These are phyloP conservation scores for Lophotriccus pileatus DNA, from an alignment of 2,797 vertebrate species.

Conservation along the genomic window DNA sequence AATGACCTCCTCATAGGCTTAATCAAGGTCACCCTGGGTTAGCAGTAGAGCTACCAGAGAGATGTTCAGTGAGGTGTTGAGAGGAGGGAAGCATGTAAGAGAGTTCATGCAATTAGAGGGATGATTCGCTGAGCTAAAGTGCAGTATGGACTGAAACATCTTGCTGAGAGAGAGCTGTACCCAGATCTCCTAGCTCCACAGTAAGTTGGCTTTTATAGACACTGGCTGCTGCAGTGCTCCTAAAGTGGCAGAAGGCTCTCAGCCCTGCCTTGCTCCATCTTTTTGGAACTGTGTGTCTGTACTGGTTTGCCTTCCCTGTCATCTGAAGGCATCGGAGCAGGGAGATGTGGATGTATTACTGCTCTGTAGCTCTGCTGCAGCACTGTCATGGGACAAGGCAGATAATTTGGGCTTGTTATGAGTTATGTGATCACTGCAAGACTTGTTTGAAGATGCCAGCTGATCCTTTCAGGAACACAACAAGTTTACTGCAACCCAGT, in stretches of 20 bases:
- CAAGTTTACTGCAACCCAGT: not conserved
- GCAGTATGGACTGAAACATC: not conserved
- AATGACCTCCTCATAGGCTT: not conserved
- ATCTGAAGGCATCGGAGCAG: accelerated
- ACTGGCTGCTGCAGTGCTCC: not conserved
- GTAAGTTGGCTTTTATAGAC: not conserved
- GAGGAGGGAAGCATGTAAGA: not conserved
- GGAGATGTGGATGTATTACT: not conserved
- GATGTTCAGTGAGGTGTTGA: not conserved
- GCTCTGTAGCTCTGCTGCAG: not conserved
- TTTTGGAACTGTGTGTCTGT: not conserved
- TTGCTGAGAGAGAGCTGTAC: not conserved
- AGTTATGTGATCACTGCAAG: not conserved
- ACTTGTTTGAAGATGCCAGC: not conserved
- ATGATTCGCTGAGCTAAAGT: not conserved
- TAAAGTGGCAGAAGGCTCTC: not conserved
- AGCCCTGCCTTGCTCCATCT: not conserved
- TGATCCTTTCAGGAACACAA: not conserved
- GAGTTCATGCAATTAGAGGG: not conserved
- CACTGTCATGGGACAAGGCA: not conserved
- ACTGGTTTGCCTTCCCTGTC: not conserved
- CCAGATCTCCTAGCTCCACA: not conserved
- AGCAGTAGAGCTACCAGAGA: not conserved
- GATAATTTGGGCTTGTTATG: not conserved
- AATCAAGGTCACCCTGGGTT: not conserved